Evolutionary conservation across 2,888 invertebrate genomes (phyloP).

Genomic region (Acrobasis consociella): DNA sequence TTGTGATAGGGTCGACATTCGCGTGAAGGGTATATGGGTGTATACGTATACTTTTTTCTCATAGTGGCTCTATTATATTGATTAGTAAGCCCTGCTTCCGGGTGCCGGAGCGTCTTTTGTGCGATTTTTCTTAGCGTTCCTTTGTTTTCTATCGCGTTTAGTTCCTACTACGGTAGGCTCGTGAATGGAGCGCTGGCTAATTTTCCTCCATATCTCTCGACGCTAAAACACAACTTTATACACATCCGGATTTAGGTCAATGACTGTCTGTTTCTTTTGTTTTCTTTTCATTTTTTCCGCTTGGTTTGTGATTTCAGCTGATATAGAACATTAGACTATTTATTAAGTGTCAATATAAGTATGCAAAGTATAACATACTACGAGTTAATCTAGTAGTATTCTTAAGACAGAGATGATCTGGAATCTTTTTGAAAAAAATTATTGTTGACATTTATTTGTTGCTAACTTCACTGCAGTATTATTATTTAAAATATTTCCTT

Average conservation of each 20-base stretch:
- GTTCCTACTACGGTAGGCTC: slow-evolving; percentile 58
- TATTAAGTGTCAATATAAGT: too few species aligned
- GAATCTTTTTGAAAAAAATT: too few species aligned
- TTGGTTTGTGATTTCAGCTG: not conserved
- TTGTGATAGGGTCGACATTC: slow-evolving; percentile 43
- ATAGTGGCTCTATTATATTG: slow-evolving; percentile 82
- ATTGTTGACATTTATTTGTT: too few species aligned
- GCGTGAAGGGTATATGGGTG: slow-evolving; percentile 33
- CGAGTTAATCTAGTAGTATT: too few species aligned
- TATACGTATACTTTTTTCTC: slow-evolving; percentile 73
- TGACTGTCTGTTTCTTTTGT: slow-evolving; percentile 17
- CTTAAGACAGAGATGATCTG: too few species aligned
- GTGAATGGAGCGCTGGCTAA: slow-evolving; percentile 31
- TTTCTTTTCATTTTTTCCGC: slow-evolving; percentile 5
- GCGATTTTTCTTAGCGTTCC: slow-evolving; percentile 64
- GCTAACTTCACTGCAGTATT: too few species aligned
- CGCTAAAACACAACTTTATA: slow-evolving; percentile 5
- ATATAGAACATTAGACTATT: too few species aligned
- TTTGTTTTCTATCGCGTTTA: slow-evolving; percentile 36
- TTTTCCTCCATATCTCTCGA: slow-evolving; percentile 8
- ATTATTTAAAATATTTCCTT: too few species aligned
- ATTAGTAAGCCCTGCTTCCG: slow-evolving; percentile 77
- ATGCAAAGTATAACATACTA: too few species aligned
- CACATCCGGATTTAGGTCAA: slow-evolving; percentile 16
- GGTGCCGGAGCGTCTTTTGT: slow-evolving; percentile 64